Conservation (phyloP, 2,888 invertebrate species). For the Apotomis capreana region DNA sequence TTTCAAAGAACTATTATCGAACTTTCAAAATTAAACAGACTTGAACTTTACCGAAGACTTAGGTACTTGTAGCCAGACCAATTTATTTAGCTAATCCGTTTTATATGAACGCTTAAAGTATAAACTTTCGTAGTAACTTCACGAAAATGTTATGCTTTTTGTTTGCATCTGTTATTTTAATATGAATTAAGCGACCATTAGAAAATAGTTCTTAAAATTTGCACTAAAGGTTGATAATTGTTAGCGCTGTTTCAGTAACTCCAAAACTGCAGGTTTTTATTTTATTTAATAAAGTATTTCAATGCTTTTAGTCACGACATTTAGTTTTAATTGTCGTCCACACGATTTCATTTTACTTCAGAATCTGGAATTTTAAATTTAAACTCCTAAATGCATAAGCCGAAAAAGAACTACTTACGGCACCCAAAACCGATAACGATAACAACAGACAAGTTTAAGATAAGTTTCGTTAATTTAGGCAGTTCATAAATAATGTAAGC, state of each 20-base stretch:
- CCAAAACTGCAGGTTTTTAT: background rate
- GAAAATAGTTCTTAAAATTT: background rate
- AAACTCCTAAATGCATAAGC: too few relatives aligned
- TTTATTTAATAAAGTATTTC: background rate
- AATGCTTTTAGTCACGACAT: slow-evolving; percentile 12
- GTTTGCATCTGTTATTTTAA: background rate
- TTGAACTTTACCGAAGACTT: slow-evolving; percentile 1
- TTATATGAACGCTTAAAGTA: slow-evolving; percentile 8
- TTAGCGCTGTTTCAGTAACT: background rate
- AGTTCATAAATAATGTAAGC: too few relatives aligned
- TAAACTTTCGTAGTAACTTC: slow-evolving; percentile 8
- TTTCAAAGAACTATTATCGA: background rate
- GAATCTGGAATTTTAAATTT: too few relatives aligned
- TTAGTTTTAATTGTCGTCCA: background rate
- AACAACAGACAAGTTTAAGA: too few relatives aligned
- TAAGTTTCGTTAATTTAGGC: too few relatives aligned
- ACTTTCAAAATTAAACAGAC: background rate
- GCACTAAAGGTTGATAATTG: background rate
- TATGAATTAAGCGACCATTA: background rate
- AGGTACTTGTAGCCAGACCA: background rate
- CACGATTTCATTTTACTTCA: too few relatives aligned
- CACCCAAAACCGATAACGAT: too few relatives aligned
- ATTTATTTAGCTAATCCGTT: background rate
- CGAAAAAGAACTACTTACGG: too few relatives aligned
- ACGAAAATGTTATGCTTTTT: slow-evolving; percentile 1